Percentiles rank a stretch among this genome's conserved stretches.
These are phyloP conservation scores for Sebastes reedi DNA, from an alignment of 2,797 vertebrate genomes.

Conservation along the genomic window DNA sequence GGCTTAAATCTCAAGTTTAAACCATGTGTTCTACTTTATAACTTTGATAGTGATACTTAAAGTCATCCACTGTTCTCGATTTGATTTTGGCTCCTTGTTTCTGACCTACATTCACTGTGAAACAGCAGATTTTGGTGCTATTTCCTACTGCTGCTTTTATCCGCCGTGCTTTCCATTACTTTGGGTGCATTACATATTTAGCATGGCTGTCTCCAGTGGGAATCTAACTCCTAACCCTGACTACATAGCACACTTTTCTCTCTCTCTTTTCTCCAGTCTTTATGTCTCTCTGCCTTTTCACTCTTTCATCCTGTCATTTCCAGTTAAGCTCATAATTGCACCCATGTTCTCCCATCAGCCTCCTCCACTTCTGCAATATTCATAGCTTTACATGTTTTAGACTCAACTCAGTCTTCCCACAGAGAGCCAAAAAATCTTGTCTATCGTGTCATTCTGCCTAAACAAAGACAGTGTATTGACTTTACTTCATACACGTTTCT, in stretches of 20 bases:
- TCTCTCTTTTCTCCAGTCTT: conserved; percentile 1
- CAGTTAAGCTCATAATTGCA: not conserved
- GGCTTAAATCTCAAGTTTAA: not conserved
- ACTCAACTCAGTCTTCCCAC: not conserved
- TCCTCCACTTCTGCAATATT: conserved; percentile 29
- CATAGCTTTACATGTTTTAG: conserved; percentile 23
- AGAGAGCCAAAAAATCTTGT: not conserved
- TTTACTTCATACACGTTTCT: not conserved
- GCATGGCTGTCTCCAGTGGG: conserved; percentile 23
- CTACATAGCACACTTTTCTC: conserved; percentile 28
- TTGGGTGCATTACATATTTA: conserved; percentile 56
- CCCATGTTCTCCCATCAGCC: conserved; percentile 12
- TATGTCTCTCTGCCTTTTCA: not conserved
- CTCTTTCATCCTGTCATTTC: conserved; percentile 15
- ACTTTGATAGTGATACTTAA: not conserved
- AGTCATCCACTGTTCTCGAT: not conserved
- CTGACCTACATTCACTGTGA: conserved; percentile 34
- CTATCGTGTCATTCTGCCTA: not conserved
- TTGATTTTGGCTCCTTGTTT: not conserved
- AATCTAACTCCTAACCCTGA: conserved; percentile 22
- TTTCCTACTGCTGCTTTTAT: conserved; percentile 31
- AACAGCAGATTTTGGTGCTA: conserved; percentile 21
- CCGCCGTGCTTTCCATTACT: conserved; percentile 36
- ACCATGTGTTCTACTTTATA: not conserved
- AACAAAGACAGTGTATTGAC: not conserved